Conservation (phyloP, 1,140 invertebrate genomes). For the Chymomyza costata region DNA sequence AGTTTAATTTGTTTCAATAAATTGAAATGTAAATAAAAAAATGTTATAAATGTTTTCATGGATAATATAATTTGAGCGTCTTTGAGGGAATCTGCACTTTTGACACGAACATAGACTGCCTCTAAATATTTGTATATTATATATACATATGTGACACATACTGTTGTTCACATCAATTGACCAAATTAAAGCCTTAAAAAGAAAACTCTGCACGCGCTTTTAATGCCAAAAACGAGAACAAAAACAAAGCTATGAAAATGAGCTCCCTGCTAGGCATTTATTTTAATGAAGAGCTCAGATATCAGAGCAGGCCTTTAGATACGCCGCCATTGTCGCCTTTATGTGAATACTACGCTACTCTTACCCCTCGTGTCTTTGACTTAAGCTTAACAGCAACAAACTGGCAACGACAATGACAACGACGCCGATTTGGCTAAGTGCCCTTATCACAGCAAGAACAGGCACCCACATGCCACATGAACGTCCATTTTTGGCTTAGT, state of each 20-base stretch:
- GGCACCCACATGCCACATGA: slow-evolving; percentile 36
- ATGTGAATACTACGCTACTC: no score
- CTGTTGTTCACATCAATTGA: slow-evolving; percentile 64
- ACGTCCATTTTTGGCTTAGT: neutral
- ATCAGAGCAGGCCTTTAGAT: slow-evolving; percentile 12
- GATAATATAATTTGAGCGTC: no score
- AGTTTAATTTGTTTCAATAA: no score
- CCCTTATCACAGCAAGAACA: slow-evolving; percentile 67
- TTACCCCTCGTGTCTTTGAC: no score
- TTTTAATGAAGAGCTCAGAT: slow-evolving; percentile 48
- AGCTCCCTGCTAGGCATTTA: slow-evolving; percentile 13
- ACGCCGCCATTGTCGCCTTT: slow-evolving; percentile 19
- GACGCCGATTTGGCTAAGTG: slow-evolving; percentile 54
- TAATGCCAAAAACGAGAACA: slow-evolving; percentile 7
- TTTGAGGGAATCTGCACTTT: no score
- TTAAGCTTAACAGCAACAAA: slow-evolving; percentile 27
- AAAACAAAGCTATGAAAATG: slow-evolving; percentile 2
- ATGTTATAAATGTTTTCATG: no score
- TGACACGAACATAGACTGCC: no score
- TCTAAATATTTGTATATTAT: no score
- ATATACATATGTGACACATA: no score
- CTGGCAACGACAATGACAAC: slow-evolving; percentile 8
- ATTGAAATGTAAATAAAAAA: no score
- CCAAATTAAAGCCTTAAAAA: slow-evolving; percentile 70
- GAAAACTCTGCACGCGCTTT: slow-evolving; percentile 50